These are phyloP conservation scores for Noctua fimbriata DNA, from an alignment of 2,888 invertebrate species.

Conservation along the genomic window DNA sequence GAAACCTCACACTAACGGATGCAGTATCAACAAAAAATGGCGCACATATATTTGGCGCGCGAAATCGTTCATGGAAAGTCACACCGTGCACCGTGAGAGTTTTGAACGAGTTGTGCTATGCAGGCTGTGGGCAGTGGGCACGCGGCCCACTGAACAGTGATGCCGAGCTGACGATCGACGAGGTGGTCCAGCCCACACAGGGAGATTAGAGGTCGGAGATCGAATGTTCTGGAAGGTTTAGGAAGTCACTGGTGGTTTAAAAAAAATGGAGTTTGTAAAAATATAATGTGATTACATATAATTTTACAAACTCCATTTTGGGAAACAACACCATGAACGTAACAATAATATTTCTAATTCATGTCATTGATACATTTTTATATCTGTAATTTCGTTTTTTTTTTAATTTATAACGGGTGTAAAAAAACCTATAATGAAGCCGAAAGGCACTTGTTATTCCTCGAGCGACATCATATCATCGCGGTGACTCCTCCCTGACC, in stretches of 20 bases:
- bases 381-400: background rate
- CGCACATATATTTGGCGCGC: constrained; percentile 65
- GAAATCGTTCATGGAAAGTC: constrained; percentile 65
- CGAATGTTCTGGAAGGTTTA: constrained; percentile 27
- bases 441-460: background rate
- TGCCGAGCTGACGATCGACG: constrained; percentile 73
- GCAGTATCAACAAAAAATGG: constrained; percentile 70
- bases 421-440: background rate
- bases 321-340: background rate
- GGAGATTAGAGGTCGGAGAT: constrained; percentile 56
- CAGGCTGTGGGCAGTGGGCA: constrained; percentile 72
- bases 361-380: background rate
- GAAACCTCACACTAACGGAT: constrained; percentile 70
- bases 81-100: constrained; percentile 75
- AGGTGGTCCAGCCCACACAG: constrained; percentile 82
- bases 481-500: background rate
- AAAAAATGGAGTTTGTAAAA: background rate
- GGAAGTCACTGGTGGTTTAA: too few species aligned
- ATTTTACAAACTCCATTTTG: too few species aligned
- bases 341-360: background rate
- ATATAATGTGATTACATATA: background rate
- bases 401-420: background rate
- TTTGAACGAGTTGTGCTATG: constrained; percentile 55
- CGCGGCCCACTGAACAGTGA: constrained; percentile 82
- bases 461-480: background rate